Evolutionary conservation across 37 sponge, comb jelly and placozoan genomes (phyloP).

Genomic region (Cliona cf. orientalis): DNA sequence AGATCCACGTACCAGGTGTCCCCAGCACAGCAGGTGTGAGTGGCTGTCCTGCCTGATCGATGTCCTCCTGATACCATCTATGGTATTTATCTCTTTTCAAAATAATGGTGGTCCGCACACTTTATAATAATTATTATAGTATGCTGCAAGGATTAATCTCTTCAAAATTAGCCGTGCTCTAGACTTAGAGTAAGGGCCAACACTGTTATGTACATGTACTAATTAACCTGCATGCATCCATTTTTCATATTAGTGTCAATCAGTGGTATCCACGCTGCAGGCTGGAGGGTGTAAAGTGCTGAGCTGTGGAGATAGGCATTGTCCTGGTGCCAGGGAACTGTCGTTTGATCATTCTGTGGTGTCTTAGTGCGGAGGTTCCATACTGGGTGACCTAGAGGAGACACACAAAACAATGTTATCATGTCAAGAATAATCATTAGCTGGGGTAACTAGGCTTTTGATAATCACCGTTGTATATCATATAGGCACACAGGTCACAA

Average conservation of each 20-base stretch:
- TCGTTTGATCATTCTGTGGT: constrained; percentile 73
- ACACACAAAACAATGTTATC: no score
- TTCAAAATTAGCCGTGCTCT: no score
- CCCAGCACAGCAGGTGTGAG: constrained; percentile 89
- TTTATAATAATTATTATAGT: no score
- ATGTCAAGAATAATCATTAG: no score
- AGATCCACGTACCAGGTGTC: constrained; percentile 88
- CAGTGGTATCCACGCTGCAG: constrained; percentile 93
- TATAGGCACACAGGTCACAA: no score
- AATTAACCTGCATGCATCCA: constrained; percentile 87
- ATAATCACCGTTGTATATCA: no score
- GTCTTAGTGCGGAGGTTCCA: constrained; percentile 87
- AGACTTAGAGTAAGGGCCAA: no score
- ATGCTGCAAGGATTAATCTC: no score
- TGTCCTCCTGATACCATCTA: constrained; percentile 83
- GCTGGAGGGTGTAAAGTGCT: constrained; percentile 50
- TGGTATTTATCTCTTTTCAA: no score
- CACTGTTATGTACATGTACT: no score
- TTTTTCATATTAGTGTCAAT: constrained; percentile 77
- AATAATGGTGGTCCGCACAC: no score
- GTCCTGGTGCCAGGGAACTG: constrained; percentile 96
- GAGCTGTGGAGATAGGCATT: constrained; percentile 79
- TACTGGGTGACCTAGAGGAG: constrained; percentile 81
- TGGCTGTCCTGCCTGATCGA: constrained; percentile 65
- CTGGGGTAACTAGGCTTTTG: no score